phyloP scores from a whole-genome alignment of 2,797 vertebrate genomes.

The Spea hammondii region DNA sequence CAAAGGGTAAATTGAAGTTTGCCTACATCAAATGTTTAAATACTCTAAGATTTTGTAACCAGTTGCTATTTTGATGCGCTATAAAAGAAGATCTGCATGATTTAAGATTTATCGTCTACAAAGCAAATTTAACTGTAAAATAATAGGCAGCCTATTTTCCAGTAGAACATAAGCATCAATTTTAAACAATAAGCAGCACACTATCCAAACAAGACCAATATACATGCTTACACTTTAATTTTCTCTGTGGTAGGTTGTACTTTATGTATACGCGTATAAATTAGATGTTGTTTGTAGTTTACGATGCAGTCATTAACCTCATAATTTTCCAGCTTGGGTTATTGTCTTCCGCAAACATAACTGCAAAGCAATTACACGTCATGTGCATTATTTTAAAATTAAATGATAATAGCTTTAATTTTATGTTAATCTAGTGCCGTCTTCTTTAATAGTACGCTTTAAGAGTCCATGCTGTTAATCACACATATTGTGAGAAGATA shows the following conservation, averaged over 20 bases:
- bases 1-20: too few relatives aligned
- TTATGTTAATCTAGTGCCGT: conserved; percentile 27
- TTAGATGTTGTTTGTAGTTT: conserved; percentile 35
- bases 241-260: neutral
- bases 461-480: conserved; percentile 28
- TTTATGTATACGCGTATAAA: conserved; percentile 13
- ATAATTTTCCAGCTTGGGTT: conserved; percentile 18
- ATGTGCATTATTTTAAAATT: neutral
- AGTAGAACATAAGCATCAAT: neutral
- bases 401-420: conserved; percentile 37
- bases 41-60: too few relatives aligned
- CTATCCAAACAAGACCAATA: neutral
- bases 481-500: conserved; percentile 24
- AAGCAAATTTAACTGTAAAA: neutral
- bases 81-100: neutral
- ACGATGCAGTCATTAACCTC: conserved; percentile 25
- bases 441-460: conserved; percentile 29
- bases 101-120: neutral
- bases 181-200: conserved; percentile 3
- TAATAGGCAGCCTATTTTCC: conserved; percentile 1
- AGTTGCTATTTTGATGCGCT: neutral
- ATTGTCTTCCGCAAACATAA: neutral
- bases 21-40: too few relatives aligned
- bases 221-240: neutral
- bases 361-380: conserved; percentile 12